Percentiles rank a stretch among this genome's conserved stretches.
These are phyloP conservation scores for Aleiodes testaceus DNA, from an alignment of 2,888 invertebrate genomes.

Conservation along the genomic window DNA sequence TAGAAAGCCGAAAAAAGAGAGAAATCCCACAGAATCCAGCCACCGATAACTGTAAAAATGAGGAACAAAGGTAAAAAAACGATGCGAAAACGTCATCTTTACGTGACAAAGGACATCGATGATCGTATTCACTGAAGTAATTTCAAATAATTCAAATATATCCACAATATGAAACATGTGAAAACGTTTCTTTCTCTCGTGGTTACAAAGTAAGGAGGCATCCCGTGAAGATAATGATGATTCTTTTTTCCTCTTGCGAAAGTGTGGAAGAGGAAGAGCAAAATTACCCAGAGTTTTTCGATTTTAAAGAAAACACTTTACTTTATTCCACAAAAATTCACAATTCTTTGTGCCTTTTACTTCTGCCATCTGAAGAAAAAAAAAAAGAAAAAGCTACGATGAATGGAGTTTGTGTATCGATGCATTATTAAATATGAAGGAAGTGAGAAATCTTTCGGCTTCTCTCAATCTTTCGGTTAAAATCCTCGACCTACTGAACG, in stretches of 20 bases:
- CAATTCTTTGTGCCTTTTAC: slow-evolving; percentile 18
- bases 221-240: neutral
- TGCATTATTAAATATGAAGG: slow-evolving; percentile 26
- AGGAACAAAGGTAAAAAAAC: neutral
- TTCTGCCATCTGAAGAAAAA: slow-evolving; percentile 10
- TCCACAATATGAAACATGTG: no score
- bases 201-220: neutral
- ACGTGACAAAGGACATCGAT: neutral
- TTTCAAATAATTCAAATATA: slow-evolving; percentile 1
- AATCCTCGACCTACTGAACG: slow-evolving; percentile 40
- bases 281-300: slow-evolving; percentile 10
- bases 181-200: neutral
- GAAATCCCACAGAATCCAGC: slow-evolving; percentile 8
- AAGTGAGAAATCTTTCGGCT: slow-evolving; percentile 42
- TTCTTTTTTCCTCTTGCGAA: neutral
- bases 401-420: slow-evolving; percentile 40
- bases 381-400: slow-evolving; percentile 9
- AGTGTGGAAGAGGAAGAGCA: slow-evolving; percentile 24
- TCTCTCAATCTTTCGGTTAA: slow-evolving; percentile 15
- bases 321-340: neutral
- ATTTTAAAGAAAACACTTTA: neutral
- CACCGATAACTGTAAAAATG: slow-evolving; percentile 2
- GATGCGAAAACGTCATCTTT: neutral
- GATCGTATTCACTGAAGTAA: slow-evolving; percentile 1
- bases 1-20: neutral